Conservation (phyloP, 2,888 invertebrate genomes). For the Ophion ellenae region DNA sequence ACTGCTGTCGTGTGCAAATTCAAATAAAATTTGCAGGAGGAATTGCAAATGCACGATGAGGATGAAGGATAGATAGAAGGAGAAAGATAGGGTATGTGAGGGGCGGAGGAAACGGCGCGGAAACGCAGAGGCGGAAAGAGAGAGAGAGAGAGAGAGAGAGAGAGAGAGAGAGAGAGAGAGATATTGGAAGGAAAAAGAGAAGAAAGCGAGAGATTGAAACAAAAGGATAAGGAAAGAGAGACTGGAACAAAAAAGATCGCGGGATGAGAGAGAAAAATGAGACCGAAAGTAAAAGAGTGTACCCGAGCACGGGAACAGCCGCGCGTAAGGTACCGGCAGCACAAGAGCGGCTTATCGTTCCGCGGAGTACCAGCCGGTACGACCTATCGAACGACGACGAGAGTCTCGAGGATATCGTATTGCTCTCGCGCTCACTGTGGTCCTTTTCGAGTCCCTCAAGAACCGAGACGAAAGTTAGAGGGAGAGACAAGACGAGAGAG, state of each 20-base stretch:
- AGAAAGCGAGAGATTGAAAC: neutral
- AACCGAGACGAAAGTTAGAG: constrained; percentile 17
- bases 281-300: constrained; percentile 37
- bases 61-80: too few relatives aligned
- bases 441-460: constrained; percentile 49
- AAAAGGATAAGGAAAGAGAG: too few relatives aligned
- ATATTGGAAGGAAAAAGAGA: neutral
- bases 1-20: too few relatives aligned
- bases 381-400: constrained; percentile 67
- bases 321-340: constrained; percentile 51
- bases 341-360: constrained; percentile 58
- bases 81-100: too few relatives aligned
- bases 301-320: constrained; percentile 44
- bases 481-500: neutral
- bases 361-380: constrained; percentile 69
- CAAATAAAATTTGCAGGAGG: too few relatives aligned
- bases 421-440: constrained; percentile 50
- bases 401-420: constrained; percentile 62
- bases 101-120: too few relatives aligned
- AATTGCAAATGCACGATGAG: too few relatives aligned
- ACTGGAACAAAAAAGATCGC: too few relatives aligned
- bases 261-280: constrained; percentile 12
- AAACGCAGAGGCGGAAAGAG: constrained; percentile 31
- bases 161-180: constrained; percentile 7
- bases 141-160: neutral